Percentiles rank a stretch among this genome's conserved stretches.
These are phyloP conservation scores for Elephantulus edwardii DNA, from an alignment of 2,113 vertebrate species.

Conservation along the genomic window DNA sequence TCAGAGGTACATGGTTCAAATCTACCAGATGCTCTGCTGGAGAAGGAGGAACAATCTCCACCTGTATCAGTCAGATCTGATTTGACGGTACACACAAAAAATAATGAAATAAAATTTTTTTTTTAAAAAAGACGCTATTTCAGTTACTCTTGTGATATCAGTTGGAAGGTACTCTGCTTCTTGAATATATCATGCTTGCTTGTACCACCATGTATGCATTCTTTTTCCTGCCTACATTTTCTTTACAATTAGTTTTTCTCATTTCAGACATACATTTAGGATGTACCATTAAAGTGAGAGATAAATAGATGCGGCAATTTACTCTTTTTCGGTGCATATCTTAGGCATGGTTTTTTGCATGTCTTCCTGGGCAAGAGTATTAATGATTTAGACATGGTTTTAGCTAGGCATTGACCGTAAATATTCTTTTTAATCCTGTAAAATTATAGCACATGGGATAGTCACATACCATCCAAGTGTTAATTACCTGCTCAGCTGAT, in stretches of 20 bases:
- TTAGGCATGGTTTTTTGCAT: background rate
- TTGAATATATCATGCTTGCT: background rate
- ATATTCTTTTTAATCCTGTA: background rate
- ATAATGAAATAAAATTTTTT: too few species aligned
- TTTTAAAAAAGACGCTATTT: background rate
- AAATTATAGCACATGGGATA: background rate
- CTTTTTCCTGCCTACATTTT: background rate
- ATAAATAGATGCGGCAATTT: background rate
- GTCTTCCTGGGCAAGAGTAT: background rate
- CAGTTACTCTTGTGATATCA: background rate
- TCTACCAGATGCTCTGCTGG: too few species aligned
- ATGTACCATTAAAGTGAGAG: background rate
- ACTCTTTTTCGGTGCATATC: background rate
- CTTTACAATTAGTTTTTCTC: background rate
- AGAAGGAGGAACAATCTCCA: too few species aligned
- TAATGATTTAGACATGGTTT: background rate
- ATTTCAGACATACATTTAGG: background rate
- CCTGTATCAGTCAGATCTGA: too few species aligned
- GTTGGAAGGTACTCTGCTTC: background rate
- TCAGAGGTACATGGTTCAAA: too few species aligned
- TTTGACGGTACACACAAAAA: too few species aligned
- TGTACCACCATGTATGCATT: background rate
- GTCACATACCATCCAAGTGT: background rate
- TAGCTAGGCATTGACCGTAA: background rate
- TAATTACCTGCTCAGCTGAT: background rate